These are phyloP conservation scores for Sycobia sp. DNA, from an alignment of 1,140 invertebrate genomes.

Conservation along the genomic window DNA sequence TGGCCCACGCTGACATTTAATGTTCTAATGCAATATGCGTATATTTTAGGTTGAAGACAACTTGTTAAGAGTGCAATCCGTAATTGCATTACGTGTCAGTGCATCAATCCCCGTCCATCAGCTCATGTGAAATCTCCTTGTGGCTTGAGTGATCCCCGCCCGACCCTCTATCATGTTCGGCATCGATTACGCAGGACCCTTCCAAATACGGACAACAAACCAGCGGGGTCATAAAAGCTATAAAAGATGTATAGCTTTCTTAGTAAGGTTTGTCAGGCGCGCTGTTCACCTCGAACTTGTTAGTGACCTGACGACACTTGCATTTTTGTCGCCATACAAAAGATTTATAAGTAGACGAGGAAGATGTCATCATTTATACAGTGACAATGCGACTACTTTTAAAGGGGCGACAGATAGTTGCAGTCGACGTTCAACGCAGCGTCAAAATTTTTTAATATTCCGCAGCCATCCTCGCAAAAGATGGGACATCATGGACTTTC, in stretches of 20 bases:
- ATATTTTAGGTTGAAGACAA: too few relatives aligned
- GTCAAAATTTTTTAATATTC: neutral
- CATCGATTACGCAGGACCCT: too few relatives aligned
- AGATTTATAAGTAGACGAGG: conserved; percentile 35
- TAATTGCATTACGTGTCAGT: too few relatives aligned
- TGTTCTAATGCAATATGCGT: too few relatives aligned
- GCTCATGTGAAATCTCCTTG: too few relatives aligned
- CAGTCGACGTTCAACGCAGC: conserved; percentile 14
- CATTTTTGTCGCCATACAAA: too few relatives aligned
- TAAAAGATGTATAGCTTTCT: conserved; percentile 43
- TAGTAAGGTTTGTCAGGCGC: conserved; percentile 33
- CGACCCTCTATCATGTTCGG: conserved; percentile 51
- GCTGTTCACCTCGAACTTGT: too few relatives aligned
- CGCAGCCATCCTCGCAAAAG: neutral
- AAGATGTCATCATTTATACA: conserved; percentile 27
- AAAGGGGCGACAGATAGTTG: conserved; percentile 34
- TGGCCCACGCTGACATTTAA: too few relatives aligned
- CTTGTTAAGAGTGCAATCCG: too few relatives aligned
- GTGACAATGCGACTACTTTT: conserved; percentile 43
- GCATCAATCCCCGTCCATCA: too few relatives aligned
- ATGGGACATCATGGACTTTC: conserved; percentile 12
- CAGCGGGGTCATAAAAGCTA: conserved; percentile 31
- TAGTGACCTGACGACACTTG: too few relatives aligned
- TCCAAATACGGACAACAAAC: conserved; percentile 38
- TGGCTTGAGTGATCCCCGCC: conserved; percentile 6